Evolutionary conservation across 2,113 vertebrate genomes (phyloP), one percentile per base, ranked within the genome.

Genomic region (Collichthys lucidus): DNA sequence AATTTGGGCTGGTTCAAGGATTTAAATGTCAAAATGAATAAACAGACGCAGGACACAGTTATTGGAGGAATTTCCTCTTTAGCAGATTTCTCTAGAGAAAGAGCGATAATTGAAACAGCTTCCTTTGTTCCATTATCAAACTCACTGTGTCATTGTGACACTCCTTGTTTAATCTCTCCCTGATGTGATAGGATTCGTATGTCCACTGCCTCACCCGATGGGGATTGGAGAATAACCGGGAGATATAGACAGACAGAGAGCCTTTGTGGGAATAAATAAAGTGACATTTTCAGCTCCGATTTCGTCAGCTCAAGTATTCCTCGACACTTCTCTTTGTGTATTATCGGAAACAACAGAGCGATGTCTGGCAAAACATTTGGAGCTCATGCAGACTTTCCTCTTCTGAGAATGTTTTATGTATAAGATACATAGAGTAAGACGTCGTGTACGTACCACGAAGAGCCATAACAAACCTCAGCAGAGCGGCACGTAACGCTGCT

Each of bases 71-170:
- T 80, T 91, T 85, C 66, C 64, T 80, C 88, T 88, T 69, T 46
- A 65, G 64, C 15, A 44, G 64, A 87, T 87, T 77, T 85, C 91
- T 89, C 82, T 31, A 57, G 82, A 88, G 88, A 82, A 85, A 66
- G 66, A 63, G 50, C 64, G 77, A 40, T 92, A 90, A 92, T 92
- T 91, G 92, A 93, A 93, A 92, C 76, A 72, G 71, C 75, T 83
- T 89, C 86, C 86, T 85, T 92, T 90, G 92, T 91, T 24, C 86
- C 79, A 80, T 92, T 89, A 92, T 93, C 91, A 93, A 86, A 77
- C 79, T 89, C 84, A 70, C 67, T 86, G 85, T 90, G 91, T 88
- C 91, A 89, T 73, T 85, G 85, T 92, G 89, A 92, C 90, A 93
- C 82, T 84, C 63, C 78, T 80, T 86, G 84, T 93, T 92, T 89